A percentile compares a stretch with the other conserved stretches of the same genome.
Evolutionary conservation across 2,797 vertebrate species (phyloP).

Genomic region (Ispidina lecontei): DNA sequence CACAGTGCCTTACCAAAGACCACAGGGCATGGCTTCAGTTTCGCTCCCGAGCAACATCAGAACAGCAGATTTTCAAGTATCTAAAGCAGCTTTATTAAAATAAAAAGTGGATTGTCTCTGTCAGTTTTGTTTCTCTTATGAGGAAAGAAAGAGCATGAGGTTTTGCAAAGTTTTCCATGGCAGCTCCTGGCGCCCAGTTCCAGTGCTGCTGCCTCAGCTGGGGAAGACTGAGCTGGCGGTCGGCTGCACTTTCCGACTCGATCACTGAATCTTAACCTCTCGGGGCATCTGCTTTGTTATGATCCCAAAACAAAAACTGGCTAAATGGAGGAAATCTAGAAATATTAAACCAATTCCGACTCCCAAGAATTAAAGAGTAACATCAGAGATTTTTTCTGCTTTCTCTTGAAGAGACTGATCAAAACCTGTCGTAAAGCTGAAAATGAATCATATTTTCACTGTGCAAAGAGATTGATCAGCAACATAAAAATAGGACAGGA

Average conservation of each 20-base stretch:
- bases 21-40: background rate
- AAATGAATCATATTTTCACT: background rate
- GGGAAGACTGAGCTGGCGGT: background rate
- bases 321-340: background rate
- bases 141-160: background rate
- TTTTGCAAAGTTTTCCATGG: background rate
- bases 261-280: background rate
- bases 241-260: background rate
- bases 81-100: background rate
- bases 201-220: background rate
- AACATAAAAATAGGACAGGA: background rate
- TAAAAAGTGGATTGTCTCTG: background rate
- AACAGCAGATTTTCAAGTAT: background rate
- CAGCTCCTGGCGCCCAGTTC: background rate
- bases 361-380: background rate
- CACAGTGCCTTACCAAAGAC: background rate
- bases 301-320: background rate
- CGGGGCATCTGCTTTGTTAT: background rate
- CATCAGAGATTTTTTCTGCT: background rate
- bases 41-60: background rate
- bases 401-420: background rate
- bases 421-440: background rate
- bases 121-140: background rate
- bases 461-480: conserved; percentile 1
- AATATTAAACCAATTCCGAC: background rate